Conservation (phyloP, 2,888 invertebrate genomes). For the Polydrusus pterygomalis region DNA sequence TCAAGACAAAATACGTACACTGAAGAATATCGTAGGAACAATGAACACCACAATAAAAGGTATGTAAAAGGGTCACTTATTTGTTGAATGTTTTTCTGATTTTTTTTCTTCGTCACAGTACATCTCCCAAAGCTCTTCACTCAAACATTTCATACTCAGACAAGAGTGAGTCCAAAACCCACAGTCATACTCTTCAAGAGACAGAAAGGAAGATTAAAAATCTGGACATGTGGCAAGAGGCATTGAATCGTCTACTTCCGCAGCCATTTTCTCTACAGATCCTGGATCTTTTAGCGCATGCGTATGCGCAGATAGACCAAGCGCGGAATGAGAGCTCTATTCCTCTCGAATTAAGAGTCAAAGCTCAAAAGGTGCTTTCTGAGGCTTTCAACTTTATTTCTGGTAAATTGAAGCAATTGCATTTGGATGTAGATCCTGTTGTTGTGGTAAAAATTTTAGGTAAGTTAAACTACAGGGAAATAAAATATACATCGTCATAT, state of each 20-base stretch:
- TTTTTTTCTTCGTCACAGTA: background rate
- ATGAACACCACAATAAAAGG: background rate
- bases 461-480: background rate
- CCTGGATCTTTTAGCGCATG: slow-evolving; percentile 10
- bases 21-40: slow-evolving; percentile 1
- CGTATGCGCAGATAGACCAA: slow-evolving; percentile 10
- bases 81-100: background rate
- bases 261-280: slow-evolving; percentile 18
- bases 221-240: slow-evolving; percentile 6
- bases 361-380: slow-evolving; percentile 11
- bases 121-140: slow-evolving; percentile 1
- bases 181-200: background rate
- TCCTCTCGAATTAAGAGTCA: slow-evolving; percentile 11
- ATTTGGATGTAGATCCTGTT: slow-evolving; percentile 12
- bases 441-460: slow-evolving; percentile 31
- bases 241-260: background rate
- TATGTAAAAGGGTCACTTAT: background rate
- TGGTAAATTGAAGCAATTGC: slow-evolving; percentile 17
- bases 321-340: slow-evolving; percentile 11
- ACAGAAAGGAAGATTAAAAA: background rate
- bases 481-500: background rate
- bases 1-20: no score
- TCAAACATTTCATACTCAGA: background rate
- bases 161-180: background rate
- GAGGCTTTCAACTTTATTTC: slow-evolving; percentile 12